phyloP scores from a whole-genome alignment of 2,113 vertebrate genomes.

The Mesembrinibis cayennensis region DNA sequence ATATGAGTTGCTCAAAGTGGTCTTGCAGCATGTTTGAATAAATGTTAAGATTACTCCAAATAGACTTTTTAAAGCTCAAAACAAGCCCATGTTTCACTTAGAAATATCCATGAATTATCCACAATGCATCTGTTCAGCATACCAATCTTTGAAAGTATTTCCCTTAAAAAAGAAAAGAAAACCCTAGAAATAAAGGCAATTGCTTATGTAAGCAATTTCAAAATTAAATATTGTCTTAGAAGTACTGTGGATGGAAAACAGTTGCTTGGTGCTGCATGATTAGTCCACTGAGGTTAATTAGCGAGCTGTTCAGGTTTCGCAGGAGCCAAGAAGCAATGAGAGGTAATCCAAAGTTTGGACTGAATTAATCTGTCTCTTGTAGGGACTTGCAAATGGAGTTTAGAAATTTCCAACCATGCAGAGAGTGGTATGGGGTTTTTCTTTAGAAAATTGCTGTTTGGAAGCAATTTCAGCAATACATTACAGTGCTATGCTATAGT shows the following conservation, averaged over 20 bases:
- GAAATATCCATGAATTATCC: neutral
- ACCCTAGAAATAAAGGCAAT: neutral
- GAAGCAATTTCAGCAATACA: neutral
- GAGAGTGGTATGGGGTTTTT: neutral
- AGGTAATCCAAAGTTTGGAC: conserved; percentile 28
- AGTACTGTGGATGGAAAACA: conserved; percentile 10
- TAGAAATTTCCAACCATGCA: neutral
- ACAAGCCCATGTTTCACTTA: neutral
- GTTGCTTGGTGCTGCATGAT: neutral
- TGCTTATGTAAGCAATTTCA: conserved; percentile 11
- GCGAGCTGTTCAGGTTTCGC: neutral
- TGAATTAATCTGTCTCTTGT: conserved; percentile 19
- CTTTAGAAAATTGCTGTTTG: neutral
- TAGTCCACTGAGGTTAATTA: conserved; percentile 37
- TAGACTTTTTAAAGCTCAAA: neutral
- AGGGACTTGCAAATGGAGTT: conserved; percentile 8
- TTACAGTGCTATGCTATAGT: neutral
- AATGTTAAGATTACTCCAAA: neutral
- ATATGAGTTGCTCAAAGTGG: neutral
- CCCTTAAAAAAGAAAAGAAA: neutral
- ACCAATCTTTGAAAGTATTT: neutral
- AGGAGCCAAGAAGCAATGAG: conserved; percentile 10
- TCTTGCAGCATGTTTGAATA: neutral
- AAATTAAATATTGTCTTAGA: conserved; percentile 20
- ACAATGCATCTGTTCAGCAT: neutral